Base-by-base conservation (phyloP, 2,888 invertebrate genomes). In the Camponotus fellah region DNA sequence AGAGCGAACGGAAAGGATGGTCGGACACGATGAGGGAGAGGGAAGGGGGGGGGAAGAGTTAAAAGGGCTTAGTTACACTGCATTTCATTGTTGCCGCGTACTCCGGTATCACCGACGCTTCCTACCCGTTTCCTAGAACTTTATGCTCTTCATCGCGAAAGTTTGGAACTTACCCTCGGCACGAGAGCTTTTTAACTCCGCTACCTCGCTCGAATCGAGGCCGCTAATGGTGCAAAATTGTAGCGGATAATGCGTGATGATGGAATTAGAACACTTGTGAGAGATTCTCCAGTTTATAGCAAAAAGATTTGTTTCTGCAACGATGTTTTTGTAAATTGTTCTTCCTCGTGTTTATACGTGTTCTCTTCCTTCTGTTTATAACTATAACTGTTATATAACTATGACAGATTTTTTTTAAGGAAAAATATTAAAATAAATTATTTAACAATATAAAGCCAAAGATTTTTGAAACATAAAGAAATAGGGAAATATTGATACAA, bases 71-170 rank as follows among this genome's bases (percentile, higher is more conserved):
- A 86, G 86, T 89, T 91, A 91, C 88, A 86, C 82, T 82, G 85
- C 85, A 85, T 91, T 89, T 89, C 89, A 90, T 91, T 89, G 90
- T 88, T 86, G 85, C 84, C n/a, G 53, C 62, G 85, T 71, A 66
- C 43, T 72, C 34, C 82, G 75, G 66, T 85, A 79, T 87, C 83
- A 82, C 80, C 76, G 77, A 68, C 65, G 81, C 72, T 74, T 82
- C 72, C 81, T 87, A 71, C 58, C 75, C 68, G 72, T 68, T 74
- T 71, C 71, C 79, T 75, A 71, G 79, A 85, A 86, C 66, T 83
- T 76, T 69, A 84, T 53, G 58, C 82, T 75, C 77, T 64, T 86
- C 77, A 74, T 81, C 72, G 81, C 79, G 83, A 82, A 86, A 87
- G 85, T 87, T 88, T 79, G 72, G 37, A 86, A 87, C 85, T 88